Percentiles rank a stretch among this genome's conserved stretches.
These are phyloP conservation scores for Dicerorhinus sumatrensis DNA, from an alignment of 2,113 vertebrate species.

Conservation along the genomic window DNA sequence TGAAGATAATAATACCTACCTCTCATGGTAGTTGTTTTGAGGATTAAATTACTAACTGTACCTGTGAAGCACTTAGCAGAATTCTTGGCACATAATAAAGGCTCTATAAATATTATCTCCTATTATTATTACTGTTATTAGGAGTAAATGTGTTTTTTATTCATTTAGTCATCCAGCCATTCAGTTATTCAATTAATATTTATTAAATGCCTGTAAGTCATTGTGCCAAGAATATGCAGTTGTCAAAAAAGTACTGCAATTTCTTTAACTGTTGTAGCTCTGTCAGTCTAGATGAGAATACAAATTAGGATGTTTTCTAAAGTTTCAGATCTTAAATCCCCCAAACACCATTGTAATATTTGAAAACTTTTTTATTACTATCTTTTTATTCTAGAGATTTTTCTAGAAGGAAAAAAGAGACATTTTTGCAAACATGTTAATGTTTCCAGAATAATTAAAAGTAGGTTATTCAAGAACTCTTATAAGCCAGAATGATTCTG, in stretches of 20 bases:
- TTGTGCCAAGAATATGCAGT: not conserved
- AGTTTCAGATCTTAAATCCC: not conserved
- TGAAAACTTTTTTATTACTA: not conserved
- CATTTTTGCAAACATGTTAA: not conserved
- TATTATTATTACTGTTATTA: constrained; percentile 10
- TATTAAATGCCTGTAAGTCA: not conserved
- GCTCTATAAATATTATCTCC: not conserved
- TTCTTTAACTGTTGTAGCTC: constrained; percentile 13
- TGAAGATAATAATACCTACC: not conserved
- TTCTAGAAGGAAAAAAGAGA: not conserved
- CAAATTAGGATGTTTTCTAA: not conserved
- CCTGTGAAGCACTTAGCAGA: not conserved
- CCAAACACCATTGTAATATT: not conserved
- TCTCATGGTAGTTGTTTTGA: not conserved
- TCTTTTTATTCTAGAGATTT: not conserved
- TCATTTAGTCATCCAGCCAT: not conserved
- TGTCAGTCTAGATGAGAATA: not conserved
- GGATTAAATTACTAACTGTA: not conserved
- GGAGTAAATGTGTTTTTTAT: not conserved
- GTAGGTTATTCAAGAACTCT: not conserved
- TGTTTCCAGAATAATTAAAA: constrained; percentile 22
- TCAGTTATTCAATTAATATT: not conserved
- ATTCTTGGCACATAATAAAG: not conserved
- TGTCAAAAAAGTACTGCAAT: not conserved
- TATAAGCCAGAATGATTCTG: not conserved